Percentiles rank a stretch among this genome's conserved stretches.
Conservation (phyloP, 1,140 invertebrate genomes). For the Dendrolimus kikuchii region DNA sequence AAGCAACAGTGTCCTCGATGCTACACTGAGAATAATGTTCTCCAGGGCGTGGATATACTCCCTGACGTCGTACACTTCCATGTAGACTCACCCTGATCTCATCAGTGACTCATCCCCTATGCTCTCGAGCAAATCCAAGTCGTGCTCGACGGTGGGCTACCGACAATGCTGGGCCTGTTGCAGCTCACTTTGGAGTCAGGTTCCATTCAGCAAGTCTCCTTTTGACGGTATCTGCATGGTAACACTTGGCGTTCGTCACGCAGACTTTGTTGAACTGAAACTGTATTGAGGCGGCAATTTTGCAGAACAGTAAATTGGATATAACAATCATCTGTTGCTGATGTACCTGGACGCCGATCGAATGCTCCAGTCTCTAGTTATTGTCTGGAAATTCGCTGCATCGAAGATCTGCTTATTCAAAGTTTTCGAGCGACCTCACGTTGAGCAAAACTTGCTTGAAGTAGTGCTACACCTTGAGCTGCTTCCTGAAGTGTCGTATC, state of each 20-base stretch:
- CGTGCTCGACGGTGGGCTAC: too few species aligned
- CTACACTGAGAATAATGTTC: too few species aligned
- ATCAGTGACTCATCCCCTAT: too few species aligned
- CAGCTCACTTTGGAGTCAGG: conserved; percentile 10
- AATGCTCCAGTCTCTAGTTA: conserved; percentile 15
- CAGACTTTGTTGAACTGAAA: conserved; percentile 5
- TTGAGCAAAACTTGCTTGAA: conserved; percentile 13
- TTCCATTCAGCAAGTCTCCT: conserved; percentile 13
- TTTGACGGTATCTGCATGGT: conserved; percentile 12
- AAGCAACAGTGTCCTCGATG: too few species aligned
- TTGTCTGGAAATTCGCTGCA: conserved; percentile 17
- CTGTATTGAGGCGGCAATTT: neutral
- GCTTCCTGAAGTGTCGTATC: neutral
- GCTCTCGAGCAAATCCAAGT: too few species aligned
- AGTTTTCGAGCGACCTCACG: conserved; percentile 16
- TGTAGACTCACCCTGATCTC: too few species aligned
- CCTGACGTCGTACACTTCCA: too few species aligned
- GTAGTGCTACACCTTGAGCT: conserved; percentile 17
- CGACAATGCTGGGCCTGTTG: conserved; percentile 3
- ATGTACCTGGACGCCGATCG: conserved; percentile 11
- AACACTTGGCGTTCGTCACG: conserved; percentile 11
- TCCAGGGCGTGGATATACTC: too few species aligned
- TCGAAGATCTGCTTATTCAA: conserved; percentile 18
- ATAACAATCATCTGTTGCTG: conserved; percentile 18
- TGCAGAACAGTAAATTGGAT: conserved; percentile 12